A percentile compares a stretch with the other conserved stretches of the same genome.
phyloP scores from a whole-genome alignment of 2,113 vertebrate genomes.

The Meleagris gallopavo region DNA sequence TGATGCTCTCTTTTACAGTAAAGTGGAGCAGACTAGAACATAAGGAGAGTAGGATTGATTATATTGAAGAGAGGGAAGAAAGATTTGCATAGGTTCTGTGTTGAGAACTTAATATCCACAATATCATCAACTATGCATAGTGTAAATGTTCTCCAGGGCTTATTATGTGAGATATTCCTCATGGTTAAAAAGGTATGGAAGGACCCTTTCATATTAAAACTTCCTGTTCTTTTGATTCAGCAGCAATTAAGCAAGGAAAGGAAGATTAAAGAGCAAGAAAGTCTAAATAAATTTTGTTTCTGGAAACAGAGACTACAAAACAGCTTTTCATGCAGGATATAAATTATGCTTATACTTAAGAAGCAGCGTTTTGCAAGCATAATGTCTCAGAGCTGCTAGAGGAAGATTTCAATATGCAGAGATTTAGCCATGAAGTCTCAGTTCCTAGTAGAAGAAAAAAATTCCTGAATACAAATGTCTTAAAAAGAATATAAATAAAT shows the following conservation, averaged over 20 bases:
- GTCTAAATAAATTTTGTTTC: conserved; percentile 48
- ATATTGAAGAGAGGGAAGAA: conserved; percentile 2
- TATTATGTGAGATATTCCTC: neutral
- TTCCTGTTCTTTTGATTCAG: conserved; percentile 64
- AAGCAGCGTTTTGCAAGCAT: neutral
- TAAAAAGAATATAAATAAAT: neutral
- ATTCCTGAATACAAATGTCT: neutral
- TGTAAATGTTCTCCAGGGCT: conserved; percentile 20
- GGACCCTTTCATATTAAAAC: conserved; percentile 32
- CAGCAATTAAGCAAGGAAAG: conserved; percentile 41
- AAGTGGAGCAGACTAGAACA: neutral
- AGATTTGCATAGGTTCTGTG: conserved; percentile 36
- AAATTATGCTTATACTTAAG: conserved; percentile 52
- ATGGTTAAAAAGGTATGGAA: conserved; percentile 52
- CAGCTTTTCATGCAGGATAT: conserved; percentile 50
- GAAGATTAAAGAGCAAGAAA: conserved; percentile 60
- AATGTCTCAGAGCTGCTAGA: neutral
- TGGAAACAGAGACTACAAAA: conserved; percentile 52
- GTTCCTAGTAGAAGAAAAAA: neutral
- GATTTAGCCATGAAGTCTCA: neutral
- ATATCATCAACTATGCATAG: neutral
- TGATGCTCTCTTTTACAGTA: neutral
- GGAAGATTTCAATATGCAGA: neutral
- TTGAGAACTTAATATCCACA: neutral
- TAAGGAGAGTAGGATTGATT: neutral